Evolutionary conservation across 1,140 invertebrate species (phyloP).

Genomic region (Drosophila sechellia): DNA sequence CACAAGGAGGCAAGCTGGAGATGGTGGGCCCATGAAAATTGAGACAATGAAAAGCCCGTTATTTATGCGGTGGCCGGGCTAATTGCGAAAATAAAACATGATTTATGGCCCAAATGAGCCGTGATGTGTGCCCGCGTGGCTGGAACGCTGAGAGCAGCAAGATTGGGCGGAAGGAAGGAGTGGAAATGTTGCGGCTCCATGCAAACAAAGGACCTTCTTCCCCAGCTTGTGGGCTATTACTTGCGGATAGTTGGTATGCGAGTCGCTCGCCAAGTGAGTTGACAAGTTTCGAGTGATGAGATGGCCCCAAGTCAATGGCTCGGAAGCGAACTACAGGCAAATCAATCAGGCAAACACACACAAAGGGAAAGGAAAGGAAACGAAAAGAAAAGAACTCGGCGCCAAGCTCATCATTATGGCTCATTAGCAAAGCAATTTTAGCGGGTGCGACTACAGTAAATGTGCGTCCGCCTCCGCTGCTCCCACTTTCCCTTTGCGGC

Average conservation of each 20-base stretch:
- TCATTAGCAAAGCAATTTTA: slow-evolving; percentile 80
- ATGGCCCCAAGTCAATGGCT: slow-evolving; percentile 50
- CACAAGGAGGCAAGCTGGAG: slow-evolving; percentile 7
- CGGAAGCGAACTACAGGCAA: slow-evolving; percentile 73
- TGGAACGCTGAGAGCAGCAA: slow-evolving; percentile 8
- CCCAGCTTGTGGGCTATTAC: slow-evolving; percentile 66
- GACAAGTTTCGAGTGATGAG: slow-evolving; percentile 49
- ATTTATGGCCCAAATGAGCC: slow-evolving; percentile 57
- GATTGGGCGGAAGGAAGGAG: slow-evolving; percentile 33
- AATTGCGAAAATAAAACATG: slow-evolving; percentile 81
- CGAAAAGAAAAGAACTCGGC: slow-evolving; percentile 38
- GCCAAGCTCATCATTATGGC: slow-evolving; percentile 79
- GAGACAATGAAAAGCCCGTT: slow-evolving; percentile 78
- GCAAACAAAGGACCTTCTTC: slow-evolving; percentile 54
- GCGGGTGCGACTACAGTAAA: slow-evolving; percentile 43
- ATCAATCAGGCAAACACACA: slow-evolving; percentile 69
- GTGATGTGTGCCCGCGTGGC: slow-evolving; percentile 11
- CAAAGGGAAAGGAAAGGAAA: slow-evolving; percentile 33
- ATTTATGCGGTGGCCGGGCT: slow-evolving; percentile 75
- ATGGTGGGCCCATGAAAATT: slow-evolving; percentile 37
- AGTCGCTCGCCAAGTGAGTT: slow-evolving; percentile 69
- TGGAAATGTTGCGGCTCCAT: slow-evolving; percentile 21
- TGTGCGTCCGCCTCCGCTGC: slow-evolving; percentile 10
- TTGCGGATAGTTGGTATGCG: slow-evolving; percentile 73
- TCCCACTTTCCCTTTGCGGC: slow-evolving; percentile 22